Evolutionary conservation across 2,113 vertebrate species (phyloP).

Genomic region (Microcebus ravelobensis): DNA sequence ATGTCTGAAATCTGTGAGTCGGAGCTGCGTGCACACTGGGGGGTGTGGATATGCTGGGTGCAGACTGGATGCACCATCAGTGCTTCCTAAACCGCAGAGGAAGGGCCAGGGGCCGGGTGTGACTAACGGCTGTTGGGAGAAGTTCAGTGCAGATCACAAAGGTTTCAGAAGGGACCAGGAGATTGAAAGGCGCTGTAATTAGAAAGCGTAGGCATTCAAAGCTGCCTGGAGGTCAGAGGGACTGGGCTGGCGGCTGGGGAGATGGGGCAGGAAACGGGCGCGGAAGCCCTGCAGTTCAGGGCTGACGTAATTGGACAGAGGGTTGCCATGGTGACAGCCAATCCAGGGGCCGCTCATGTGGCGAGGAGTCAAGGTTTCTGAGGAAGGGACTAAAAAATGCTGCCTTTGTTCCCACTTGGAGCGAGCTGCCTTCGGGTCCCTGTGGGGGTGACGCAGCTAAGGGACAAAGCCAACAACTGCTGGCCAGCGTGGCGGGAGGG

Average conservation of each 20-base stretch:
- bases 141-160: conserved; percentile 39
- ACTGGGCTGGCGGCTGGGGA: not conserved
- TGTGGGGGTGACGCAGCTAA: not conserved
- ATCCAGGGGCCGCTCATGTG: conserved; percentile 47
- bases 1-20: not conserved
- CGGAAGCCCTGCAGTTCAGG: conserved; percentile 46
- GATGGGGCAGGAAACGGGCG: conserved; percentile 41
- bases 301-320: conserved; percentile 67
- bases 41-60: not conserved
- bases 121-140: not conserved
- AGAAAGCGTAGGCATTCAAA: conserved; percentile 53
- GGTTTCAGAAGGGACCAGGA: not conserved
- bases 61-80: not conserved
- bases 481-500: not conserved
- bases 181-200: conserved; percentile 59
- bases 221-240: conserved; percentile 59
- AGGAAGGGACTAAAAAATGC: conserved; percentile 72
- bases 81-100: conserved; percentile 4
- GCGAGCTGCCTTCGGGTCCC: not conserved
- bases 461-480: conserved; percentile 16
- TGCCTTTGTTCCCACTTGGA: conserved; percentile 73
- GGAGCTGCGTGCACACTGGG: not conserved
- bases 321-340: conserved; percentile 78
- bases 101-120: not conserved
- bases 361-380: conserved; percentile 68